Evolutionary conservation across 2,888 invertebrate genomes (phyloP).

Genomic region (Pyrrhia umbra): DNA sequence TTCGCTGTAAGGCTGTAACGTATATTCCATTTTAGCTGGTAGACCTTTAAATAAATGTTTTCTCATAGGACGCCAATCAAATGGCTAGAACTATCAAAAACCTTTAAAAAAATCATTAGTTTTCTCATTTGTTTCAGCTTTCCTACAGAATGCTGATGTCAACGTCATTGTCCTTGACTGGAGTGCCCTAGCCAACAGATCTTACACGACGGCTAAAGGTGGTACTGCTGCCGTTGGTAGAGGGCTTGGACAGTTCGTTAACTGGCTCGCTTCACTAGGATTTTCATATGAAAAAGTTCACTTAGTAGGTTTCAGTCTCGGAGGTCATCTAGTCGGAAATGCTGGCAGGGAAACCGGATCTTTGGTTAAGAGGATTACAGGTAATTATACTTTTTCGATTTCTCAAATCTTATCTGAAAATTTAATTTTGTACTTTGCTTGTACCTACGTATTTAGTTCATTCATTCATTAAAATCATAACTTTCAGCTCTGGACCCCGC

Average conservation of each 20-base stretch:
- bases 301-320: slow-evolving; percentile 85
- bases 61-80: no score
- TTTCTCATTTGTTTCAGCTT: slow-evolving; percentile 66
- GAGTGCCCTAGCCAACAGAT: slow-evolving; percentile 75
- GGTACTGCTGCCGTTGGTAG: slow-evolving; percentile 72
- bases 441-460: neutral
- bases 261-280: slow-evolving; percentile 71
- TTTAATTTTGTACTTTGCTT: no score
- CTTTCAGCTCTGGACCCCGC: slow-evolving; percentile 82
- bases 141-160: slow-evolving; percentile 72
- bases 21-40: no score
- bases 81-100: no score
- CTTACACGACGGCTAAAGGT: slow-evolving; percentile 75
- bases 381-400: slow-evolving; percentile 59
- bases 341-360: slow-evolving; percentile 76
- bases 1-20: neutral
- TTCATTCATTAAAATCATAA: neutral
- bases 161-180: slow-evolving; percentile 86
- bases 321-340: slow-evolving; percentile 82
- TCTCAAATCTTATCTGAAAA: no score
- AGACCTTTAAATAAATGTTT: no score
- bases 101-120: neutral
- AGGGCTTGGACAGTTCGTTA: slow-evolving; percentile 73
- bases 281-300: slow-evolving; percentile 74
- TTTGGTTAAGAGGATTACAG: slow-evolving; percentile 76